Evolutionary conservation across 1,140 invertebrate species (phyloP), one percentile per base, ranked within the genome.

Genomic region (Drosophila ogumai): DNA sequence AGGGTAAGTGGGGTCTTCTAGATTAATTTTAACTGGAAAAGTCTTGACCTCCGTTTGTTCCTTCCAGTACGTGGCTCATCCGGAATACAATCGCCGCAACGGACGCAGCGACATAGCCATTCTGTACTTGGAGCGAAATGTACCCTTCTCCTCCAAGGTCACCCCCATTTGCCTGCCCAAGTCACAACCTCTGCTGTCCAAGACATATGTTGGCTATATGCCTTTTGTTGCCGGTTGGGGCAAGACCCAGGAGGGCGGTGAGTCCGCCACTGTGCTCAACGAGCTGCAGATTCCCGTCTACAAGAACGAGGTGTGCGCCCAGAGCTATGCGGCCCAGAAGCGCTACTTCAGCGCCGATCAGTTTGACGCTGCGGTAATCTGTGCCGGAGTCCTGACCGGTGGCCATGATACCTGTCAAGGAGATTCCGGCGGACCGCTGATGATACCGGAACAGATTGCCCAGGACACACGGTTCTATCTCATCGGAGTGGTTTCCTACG

Each of bases 381-480:
- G 97, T 84, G 97, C 97, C 5, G 97, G 97, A 13, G 95, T 94
- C 64, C 87, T 94, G 25, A 66, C 87, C 5, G 97, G 96, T 0
- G 95, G 96, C 17, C 96, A 96, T 88, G 97, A 98, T 91, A 95
- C 97, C 9, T 98, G 97, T 85, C 95, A 97, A 92, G 95, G 97
- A 19, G 97, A 98, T 92, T 97, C 96, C 36, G 97, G 97, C 8
- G 97, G 97, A 19, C 96, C 97, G 1, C 82, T 98, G 6, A 97
- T 98, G 96, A 90, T 93, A 22, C 93, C 93, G 25, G 91, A 93
- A 55, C 60, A 31, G 6, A 41, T 31, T 10, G n/a, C 64, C 15
- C 43, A 25, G 13, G 43, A 69, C 36, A 32, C 76, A 8, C 61
- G 80, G 7, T 96, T 93, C 79, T 95, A 95, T 67, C 91, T 94